Evolutionary conservation across 2,888 invertebrate species (phyloP).

Genomic region (Halictus quadricinctus): DNA sequence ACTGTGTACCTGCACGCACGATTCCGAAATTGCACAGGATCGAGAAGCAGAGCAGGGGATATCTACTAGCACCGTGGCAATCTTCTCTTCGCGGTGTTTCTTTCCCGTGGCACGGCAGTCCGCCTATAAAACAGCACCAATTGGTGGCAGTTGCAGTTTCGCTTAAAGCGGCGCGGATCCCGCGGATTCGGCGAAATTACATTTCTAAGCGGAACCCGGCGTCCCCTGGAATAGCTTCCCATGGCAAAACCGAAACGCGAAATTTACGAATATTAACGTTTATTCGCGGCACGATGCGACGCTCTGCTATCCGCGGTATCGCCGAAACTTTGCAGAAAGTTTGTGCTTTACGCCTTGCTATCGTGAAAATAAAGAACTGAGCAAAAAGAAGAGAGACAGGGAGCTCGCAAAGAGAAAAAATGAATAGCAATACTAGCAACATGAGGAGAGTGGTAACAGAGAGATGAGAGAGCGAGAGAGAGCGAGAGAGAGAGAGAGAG

Average conservation of each 20-base stretch:
- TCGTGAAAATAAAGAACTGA: constrained; percentile 8
- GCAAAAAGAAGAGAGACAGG: not conserved
- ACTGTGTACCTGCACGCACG: not conserved
- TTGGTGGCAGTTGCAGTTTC: constrained; percentile 15
- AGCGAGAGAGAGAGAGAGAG: too few species aligned
- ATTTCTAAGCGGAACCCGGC: constrained; percentile 34
- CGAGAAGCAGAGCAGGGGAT: not conserved
- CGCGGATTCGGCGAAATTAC: constrained; percentile 38
- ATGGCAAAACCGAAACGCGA: constrained; percentile 33
- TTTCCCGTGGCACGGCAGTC: not conserved
- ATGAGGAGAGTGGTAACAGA: constrained; percentile 19
- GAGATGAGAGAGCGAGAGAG: not conserved
- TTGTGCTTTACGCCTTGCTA: not conserved
- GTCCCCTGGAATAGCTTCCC: constrained; percentile 7
- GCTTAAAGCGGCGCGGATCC: constrained; percentile 20
- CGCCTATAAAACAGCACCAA: constrained; percentile 26
- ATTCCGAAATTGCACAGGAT: not conserved
- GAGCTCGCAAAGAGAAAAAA: constrained; percentile 6
- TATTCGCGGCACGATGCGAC: not conserved
- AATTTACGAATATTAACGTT: constrained; percentile 46
- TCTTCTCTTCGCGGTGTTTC: not conserved
- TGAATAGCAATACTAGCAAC: too few species aligned
- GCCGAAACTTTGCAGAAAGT: constrained; percentile 35
- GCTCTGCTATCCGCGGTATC: constrained; percentile 8
- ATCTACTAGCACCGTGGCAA: not conserved